Evolutionary conservation across 92 coral and sea anemone genomes (phyloP).

Genomic region (Hydrozoanthus gracilis): DNA sequence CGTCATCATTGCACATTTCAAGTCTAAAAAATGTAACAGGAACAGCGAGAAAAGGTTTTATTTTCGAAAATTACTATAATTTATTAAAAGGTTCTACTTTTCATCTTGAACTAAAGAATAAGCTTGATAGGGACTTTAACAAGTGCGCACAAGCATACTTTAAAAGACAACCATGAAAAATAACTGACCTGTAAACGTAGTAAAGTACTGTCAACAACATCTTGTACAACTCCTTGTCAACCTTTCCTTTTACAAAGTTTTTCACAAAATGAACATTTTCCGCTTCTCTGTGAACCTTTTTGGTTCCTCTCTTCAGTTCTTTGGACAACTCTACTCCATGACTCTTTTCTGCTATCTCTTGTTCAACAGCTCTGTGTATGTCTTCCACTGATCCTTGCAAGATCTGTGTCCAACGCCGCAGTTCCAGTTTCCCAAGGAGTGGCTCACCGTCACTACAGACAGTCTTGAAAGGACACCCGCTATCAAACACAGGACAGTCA

Average conservation of each 20-base stretch:
- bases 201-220: constrained; percentile 87
- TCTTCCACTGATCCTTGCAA: constrained; percentile 67
- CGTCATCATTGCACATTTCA: too few relatives aligned
- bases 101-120: too few relatives aligned
- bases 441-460: constrained; percentile 95
- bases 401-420: constrained; percentile 80
- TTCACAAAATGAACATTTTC: constrained; percentile 88
- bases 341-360: constrained; percentile 65
- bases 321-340: constrained; percentile 80
- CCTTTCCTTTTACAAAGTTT: constrained; percentile 83
- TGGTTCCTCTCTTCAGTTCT: constrained; percentile 87
- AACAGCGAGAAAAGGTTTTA: too few relatives aligned
- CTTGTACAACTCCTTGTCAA: constrained; percentile 84
- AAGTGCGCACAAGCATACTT: too few relatives aligned
- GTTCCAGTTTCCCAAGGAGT: constrained; percentile 83
- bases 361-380: constrained; percentile 50
- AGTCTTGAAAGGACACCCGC: constrained; percentile 97
- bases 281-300: constrained; percentile 79
- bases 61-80: too few relatives aligned
- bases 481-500: constrained; percentile 90
- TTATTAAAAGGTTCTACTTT: too few relatives aligned
- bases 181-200: constrained; percentile 85
- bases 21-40: too few relatives aligned
- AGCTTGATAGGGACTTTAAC: too few relatives aligned
- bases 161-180: too few relatives aligned